Evolutionary conservation across 2,797 vertebrate species (phyloP), one percentile per base, ranked within the genome.

Genomic region (Silurus lanzhouensis): DNA sequence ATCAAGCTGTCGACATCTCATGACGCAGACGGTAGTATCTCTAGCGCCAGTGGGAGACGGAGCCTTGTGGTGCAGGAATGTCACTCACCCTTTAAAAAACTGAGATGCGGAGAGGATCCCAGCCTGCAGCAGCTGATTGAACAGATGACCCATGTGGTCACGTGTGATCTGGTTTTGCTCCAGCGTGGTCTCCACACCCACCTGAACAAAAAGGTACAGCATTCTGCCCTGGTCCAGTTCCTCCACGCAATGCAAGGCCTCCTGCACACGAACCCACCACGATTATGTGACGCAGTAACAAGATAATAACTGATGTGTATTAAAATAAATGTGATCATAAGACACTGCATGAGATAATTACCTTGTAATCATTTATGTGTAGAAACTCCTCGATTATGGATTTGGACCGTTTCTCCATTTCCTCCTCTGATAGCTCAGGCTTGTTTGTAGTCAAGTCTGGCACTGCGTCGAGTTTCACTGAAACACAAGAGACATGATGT

Each of bases 351-450:
- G 61, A 81, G 5, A 48, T 31, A 57, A 55, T 19, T 55, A 98
- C 98, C 97, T 98, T 99, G 90, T 96, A 97, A 94, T 99, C 98
- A 52, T 97, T 99, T 91, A 99, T 99, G 94, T 99, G 98, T 90
- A 99, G 95, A 93, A 99, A 99, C 92, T 99, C 98, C 79, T 99
- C 98, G 87, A 99, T 97, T 90, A 99, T 99, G 87, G 98, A 95
- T 92, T 95, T 98, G 87, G 95, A 98, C 89, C 97, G 97, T 89
- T 95, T 96, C 93, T 97, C 97, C 82, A 98, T 92, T 90, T 98
- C 97, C 86, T 97, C 97, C 88, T 98, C 98, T 58, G 97, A 95
- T 67, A 97, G 86, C 0, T 89, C 89, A 82, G 95, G 91, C 92
- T 95, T 96, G 87, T 97, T 96, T 31, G 93, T 90, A 27, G 70